A percentile compares a stretch with the other conserved stretches of the same genome.
Evolutionary conservation across 2,113 vertebrate genomes (phyloP).

Genomic region (Hypocryptadius cinnamomeus): DNA sequence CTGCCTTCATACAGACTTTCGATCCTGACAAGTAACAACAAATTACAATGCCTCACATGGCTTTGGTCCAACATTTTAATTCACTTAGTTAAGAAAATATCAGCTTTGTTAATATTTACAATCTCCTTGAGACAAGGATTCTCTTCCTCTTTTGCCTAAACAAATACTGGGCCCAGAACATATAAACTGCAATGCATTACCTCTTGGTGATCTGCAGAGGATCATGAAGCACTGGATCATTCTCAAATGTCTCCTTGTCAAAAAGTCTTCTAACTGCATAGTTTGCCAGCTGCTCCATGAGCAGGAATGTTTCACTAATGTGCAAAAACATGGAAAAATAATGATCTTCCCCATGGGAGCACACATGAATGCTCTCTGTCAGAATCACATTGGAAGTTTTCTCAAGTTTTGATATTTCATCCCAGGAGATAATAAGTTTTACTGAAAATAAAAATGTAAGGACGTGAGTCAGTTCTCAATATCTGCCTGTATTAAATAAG

Average conservation of each 20-base stretch:
- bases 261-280: constrained; percentile 92
- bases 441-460: constrained; percentile 75
- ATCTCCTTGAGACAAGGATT: neutral
- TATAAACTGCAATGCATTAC: constrained; percentile 54
- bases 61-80: neutral
- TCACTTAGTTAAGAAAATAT: neutral
- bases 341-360: constrained; percentile 83
- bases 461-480: neutral
- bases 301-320: constrained; percentile 89
- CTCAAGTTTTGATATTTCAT: constrained; percentile 89
- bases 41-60: neutral
- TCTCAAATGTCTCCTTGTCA: constrained; percentile 92
- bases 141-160: neutral
- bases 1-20: neutral
- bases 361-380: constrained; percentile 90
- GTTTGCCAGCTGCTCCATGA: constrained; percentile 94
- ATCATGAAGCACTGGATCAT: constrained; percentile 82
- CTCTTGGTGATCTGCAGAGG: constrained; percentile 92
- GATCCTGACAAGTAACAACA: neutral
- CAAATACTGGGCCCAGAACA: neutral
- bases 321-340: constrained; percentile 98
- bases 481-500: neutral
- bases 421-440: constrained; percentile 92
- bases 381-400: constrained; percentile 90
- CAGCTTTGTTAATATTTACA: neutral